phyloP scores from a whole-genome alignment of 2,888 invertebrate genomes.

The Steinernema hermaphroditum region DNA sequence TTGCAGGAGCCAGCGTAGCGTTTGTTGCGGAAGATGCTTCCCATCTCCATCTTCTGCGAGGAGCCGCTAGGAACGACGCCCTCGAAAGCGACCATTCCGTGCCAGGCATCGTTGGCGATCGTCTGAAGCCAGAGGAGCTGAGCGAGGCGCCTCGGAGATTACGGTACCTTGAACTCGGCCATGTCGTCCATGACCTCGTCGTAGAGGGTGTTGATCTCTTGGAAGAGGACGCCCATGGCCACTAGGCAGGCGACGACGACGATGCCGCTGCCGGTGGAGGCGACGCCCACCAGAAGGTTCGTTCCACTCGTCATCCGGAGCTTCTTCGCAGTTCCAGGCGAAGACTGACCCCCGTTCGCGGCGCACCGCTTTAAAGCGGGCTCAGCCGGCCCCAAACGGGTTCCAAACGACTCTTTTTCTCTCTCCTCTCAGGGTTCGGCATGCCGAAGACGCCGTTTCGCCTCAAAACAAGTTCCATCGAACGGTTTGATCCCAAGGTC shows the following conservation, averaged over 20 bases:
- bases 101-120: constrained; percentile 45
- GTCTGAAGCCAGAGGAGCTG: constrained; percentile 29
- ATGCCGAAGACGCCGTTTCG: not conserved
- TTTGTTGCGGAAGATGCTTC: constrained; percentile 42
- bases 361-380: not conserved
- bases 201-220: constrained; percentile 45
- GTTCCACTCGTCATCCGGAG: constrained; percentile 18
- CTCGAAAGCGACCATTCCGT: constrained; percentile 43
- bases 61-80: constrained; percentile 39
- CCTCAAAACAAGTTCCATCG: constrained; percentile 7
- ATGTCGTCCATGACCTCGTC: constrained; percentile 46
- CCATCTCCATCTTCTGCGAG: constrained; percentile 34
- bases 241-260: constrained; percentile 43
- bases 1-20: constrained; percentile 43
- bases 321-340: not conserved
- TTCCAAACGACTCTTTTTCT: not conserved
- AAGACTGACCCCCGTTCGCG: constrained; percentile 9
- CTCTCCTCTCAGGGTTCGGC: not conserved
- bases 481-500: constrained; percentile 26
- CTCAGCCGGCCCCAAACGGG: not conserved
- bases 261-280: constrained; percentile 38
- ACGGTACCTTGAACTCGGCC: constrained; percentile 43
- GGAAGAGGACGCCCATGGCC: constrained; percentile 43
- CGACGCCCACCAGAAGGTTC: constrained; percentile 41
- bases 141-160: not conserved